These are phyloP conservation scores for Saturnia japonica DNA, from an alignment of 2,888 invertebrate species.

Conservation along the genomic window DNA sequence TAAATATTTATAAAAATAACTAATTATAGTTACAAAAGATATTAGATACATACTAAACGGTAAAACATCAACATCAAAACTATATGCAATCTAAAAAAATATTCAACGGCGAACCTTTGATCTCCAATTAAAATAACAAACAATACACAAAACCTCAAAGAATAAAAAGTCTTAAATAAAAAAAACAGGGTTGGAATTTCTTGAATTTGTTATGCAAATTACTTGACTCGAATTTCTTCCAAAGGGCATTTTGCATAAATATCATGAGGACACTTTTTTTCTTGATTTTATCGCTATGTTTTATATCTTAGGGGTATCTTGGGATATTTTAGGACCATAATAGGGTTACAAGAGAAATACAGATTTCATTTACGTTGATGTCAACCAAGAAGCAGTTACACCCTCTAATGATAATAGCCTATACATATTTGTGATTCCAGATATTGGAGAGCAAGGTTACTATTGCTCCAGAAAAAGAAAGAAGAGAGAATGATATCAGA, in stretches of 20 bases:
- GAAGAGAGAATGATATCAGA: not conserved
- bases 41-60: too few relatives aligned
- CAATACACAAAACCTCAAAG: slow-evolving; percentile 22
- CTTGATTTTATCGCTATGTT: not conserved
- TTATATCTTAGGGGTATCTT: not conserved
- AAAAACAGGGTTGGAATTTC: slow-evolving; percentile 14
- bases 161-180: slow-evolving; percentile 21
- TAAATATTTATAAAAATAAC: too few relatives aligned
- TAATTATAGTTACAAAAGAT: too few relatives aligned
- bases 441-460: not conserved
- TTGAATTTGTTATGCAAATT: slow-evolving; percentile 29
- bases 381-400: not conserved
- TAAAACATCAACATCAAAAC: too few relatives aligned
- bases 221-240: slow-evolving; percentile 17
- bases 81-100: too few relatives aligned
- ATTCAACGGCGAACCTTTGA: slow-evolving; percentile 16
- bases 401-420: not conserved
- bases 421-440: too few relatives aligned
- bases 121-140: slow-evolving; percentile 21
- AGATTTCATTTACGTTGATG: not conserved
- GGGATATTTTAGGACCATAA: not conserved
- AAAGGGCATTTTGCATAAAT: not conserved
- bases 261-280: slow-evolving; percentile 5
- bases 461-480: not conserved
- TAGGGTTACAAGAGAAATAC: not conserved